Evolutionary conservation across 2,888 invertebrate genomes (phyloP), one percentile per base, ranked within the genome.

Genomic region (Catocala fraxini): DNA sequence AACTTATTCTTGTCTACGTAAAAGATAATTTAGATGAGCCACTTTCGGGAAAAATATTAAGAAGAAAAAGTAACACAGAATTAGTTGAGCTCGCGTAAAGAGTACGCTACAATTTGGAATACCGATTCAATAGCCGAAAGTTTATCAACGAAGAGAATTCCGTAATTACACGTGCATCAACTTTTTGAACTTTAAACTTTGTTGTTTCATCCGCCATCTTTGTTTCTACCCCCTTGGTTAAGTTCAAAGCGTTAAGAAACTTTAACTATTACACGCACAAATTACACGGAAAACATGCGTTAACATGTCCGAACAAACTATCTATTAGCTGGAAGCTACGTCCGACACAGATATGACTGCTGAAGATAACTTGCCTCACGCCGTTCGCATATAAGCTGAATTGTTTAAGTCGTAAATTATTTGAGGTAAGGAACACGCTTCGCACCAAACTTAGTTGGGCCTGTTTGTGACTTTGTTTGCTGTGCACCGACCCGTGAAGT

Each of bases 331-430:
- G 72, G 84, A 85, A 87, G 87, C 85, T 77, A 83, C 83, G 89
- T 90, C 91, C 75, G 83, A 81, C 84, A 80, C 90, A 91, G 89
- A 89, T 89, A 89, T 87, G 86, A 85, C 88, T 84, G 82, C 77
- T 83, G 82, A 83, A 85, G 87, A 88, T 85, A 89, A 82, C 83
- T 85, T 84, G 75, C 77, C 79, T 85, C 80, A 71, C 79, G 82
- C 83, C 75, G 78, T 79, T 83, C 81, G 80, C 80, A 83, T 85
- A 82, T 86, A 79, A 89, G 89, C 88, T 87, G 82, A 80, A 89
- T 88, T 87, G 87, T 88, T 87, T 76, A 83, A 89, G 84, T 88
- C 88, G 85, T 90, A 89, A 90, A 91, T 91, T 89, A 91, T 88
- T 88, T 87, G 84, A 88, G 87, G 87, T 88, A 87, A 83, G 87